phyloP scores from a whole-genome alignment of 2,888 invertebrate species.

The Nemotelus pantherinus region DNA sequence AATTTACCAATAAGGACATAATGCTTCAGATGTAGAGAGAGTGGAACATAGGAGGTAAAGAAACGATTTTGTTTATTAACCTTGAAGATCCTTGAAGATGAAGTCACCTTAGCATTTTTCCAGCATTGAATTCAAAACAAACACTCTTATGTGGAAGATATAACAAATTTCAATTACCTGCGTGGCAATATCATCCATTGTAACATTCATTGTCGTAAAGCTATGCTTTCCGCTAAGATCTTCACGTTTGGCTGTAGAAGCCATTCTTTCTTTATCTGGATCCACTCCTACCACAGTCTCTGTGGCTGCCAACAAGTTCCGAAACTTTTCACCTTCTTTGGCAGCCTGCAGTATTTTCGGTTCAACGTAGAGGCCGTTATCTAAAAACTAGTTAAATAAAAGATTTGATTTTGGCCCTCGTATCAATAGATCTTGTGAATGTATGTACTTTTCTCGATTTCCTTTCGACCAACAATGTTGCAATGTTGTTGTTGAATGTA shows the following conservation, averaged over 20 bases:
- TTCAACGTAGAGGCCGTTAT: conserved; percentile 18
- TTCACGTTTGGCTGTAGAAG: neutral
- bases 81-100: no score
- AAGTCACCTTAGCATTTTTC: no score
- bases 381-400: neutral
- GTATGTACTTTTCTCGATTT: neutral
- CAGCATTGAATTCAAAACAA: no score
- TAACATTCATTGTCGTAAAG: conserved; percentile 34
- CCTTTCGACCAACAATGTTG: neutral
- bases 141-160: no score
- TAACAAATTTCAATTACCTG: conserved; percentile 15
- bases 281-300: conserved; percentile 2
- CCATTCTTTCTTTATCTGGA: conserved; percentile 1
- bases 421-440: neutral
- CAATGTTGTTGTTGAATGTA: conserved; percentile 4
- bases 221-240: conserved; percentile 19
- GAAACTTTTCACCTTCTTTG: neutral
- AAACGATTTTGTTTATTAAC: no score
- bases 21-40: no score
- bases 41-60: no score
- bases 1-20: no score
- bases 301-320: neutral
- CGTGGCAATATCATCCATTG: conserved; percentile 43
- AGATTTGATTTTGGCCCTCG: neutral
- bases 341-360: conserved; percentile 4